These are phyloP conservation scores for Pangasius djambal DNA, from an alignment of 2,797 vertebrate species.

Conservation along the genomic window DNA sequence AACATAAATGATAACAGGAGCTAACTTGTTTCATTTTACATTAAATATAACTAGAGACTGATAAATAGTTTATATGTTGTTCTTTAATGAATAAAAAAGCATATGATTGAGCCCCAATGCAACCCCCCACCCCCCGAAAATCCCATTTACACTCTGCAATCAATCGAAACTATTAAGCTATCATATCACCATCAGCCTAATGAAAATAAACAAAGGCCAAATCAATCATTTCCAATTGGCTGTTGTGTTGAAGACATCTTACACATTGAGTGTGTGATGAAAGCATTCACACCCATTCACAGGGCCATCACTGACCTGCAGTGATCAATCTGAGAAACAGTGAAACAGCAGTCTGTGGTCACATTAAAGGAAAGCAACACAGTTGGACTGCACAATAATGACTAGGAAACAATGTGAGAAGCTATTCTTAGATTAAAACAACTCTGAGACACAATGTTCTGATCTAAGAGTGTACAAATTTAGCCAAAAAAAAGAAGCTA, in stretches of 20 bases:
- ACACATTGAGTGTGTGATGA: slow-evolving; percentile 9
- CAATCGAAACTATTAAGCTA: slow-evolving; percentile 6
- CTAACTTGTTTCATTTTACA: neutral
- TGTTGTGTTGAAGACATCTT: neutral
- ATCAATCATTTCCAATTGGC: slow-evolving; percentile 1
- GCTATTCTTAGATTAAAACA: slow-evolving; percentile 35
- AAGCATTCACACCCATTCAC: slow-evolving; percentile 31
- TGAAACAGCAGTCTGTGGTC: neutral
- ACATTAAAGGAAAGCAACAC: slow-evolving; percentile 1
- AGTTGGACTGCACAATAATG: slow-evolving; percentile 16
- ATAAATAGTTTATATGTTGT: neutral
- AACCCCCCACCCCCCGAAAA: neutral
- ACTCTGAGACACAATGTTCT: neutral
- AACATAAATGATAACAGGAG: neutral
- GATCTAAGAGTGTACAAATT: neutral
- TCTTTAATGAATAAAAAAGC: neutral
- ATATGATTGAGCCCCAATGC: too few relatives aligned
- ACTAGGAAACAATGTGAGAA: slow-evolving; percentile 13
- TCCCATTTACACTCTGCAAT: slow-evolving; percentile 2
- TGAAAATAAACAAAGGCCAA: slow-evolving; percentile 10
- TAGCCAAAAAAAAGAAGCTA: neutral
- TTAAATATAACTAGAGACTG: neutral
- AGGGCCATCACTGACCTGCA: neutral
- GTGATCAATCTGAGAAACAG: slow-evolving; percentile 12
- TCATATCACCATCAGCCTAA: neutral